Base-by-base conservation (phyloP, 2,888 invertebrate genomes). In the Diarsia brunnea region DNA sequence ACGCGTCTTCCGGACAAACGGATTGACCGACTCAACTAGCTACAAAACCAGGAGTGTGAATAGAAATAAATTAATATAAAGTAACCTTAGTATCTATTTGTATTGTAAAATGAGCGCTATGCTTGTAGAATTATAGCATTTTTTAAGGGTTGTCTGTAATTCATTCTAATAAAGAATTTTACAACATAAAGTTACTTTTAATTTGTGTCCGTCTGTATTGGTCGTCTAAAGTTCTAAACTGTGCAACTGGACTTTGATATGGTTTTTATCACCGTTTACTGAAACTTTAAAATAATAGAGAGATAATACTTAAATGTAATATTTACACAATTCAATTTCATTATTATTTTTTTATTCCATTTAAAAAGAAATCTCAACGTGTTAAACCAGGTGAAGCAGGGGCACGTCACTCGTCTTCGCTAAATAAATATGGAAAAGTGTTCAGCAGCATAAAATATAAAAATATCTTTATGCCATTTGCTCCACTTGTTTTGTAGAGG, bases 1-100 rank as follows among this genome's bases (percentile, higher is more conserved):
- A 86, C 51, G 61, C 53, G 49, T 38, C 51, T 84, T 73, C 75
- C 72, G 63, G 68, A 69, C 68, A 84, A 86, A 77, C 79, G 69
- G 75, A 75, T 79, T 87, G 69, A 74, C 85, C 87, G 58, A 72
- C 53, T 51, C 64, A 43, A 77, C 61, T 31, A 66, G 31, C 53
- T 69, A 76, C 19, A 75, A 77, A 79, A 70, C 27, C 24, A 51
- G n/a, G 53, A 19, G 19, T 70, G 61, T 77, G 53, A 84, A 84
- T 73, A 77, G 65, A 31, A 65, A 31, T 19, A 73, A 77, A 77
- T 78, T 43, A 55, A 69, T 49, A 67, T n/a, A 51, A 70, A 75
- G 12, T 61, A 47, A 55, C 31, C 53, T 43, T 49, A 68, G 2
- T 14, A 31, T 4, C n/a, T 31, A 16, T 5, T 68, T 73, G 7